Base-by-base conservation (phyloP, 2,888 invertebrate species). In the Hyppa rectilinea region DNA sequence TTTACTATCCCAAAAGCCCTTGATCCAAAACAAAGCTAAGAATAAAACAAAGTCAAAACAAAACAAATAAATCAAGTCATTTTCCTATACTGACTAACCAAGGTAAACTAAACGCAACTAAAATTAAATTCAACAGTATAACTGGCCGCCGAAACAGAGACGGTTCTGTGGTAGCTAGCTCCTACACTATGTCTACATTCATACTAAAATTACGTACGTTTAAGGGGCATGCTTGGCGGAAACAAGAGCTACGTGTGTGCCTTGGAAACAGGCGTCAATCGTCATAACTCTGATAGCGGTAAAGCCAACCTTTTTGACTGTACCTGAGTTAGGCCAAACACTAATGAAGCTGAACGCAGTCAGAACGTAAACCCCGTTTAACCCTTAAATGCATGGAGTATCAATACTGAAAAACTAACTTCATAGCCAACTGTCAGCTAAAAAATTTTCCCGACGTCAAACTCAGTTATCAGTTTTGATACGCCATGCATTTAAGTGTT, bases 141-240 rank as follows among this genome's bases (percentile, higher is more conserved):
- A 58, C 49, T 74, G 45, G 23, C 12, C 50, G 1, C 6, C 10
- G 40, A 36, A 63, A 74, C 36, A 49, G 61, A 55, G n/a, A 36
- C 6, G 75, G 62, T 63, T 53, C 66, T 64, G 79, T 59, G 68
- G 75, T 53, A 59, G 31, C 47, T 10, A 62, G 70, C 49, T 70
- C 62, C 60, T 56, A 47, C 43, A 45, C 64, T 72, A 55, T 74
- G 63, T 79, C 65, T 67, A 75, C 67, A 76, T 84, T 74, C 64
- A 65, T 67, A 72, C 79, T 75, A 82, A 71, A 69, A 73, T 80
- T 69, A 84, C 72, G 60, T 67, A 66, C 61, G 56, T 75, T 74
- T 84, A 82, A 75, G 74, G 75, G 53, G 71, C 45, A 60, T 62
- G 63, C 62, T 73, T 50, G 40, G 50, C 63, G 71, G 62, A 78